These are phyloP conservation scores for Onthophagus taurus DNA, from an alignment of 1,140 invertebrate species.

Conservation along the genomic window DNA sequence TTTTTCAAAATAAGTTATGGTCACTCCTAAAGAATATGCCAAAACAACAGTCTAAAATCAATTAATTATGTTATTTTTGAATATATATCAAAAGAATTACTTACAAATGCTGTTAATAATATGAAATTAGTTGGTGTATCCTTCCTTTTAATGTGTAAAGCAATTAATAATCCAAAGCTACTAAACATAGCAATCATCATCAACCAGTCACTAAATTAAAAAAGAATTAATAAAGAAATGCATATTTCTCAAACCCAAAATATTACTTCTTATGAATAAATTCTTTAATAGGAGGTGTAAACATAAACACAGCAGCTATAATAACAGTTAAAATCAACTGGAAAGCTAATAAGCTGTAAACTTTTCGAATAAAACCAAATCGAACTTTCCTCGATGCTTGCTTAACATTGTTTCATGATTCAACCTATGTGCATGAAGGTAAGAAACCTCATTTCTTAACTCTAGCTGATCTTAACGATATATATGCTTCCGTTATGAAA, in stretches of 20 bases:
- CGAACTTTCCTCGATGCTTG: slow-evolving; percentile 54
- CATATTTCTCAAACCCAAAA: too few species aligned
- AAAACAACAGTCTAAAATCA: slow-evolving; percentile 59
- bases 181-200: slow-evolving; percentile 47
- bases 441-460: too few species aligned
- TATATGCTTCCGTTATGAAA: too few species aligned
- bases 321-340: slow-evolving; percentile 64
- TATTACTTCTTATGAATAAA: slow-evolving; percentile 65
- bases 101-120: slow-evolving; percentile 57
- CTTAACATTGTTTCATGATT: slow-evolving; percentile 59
- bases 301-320: slow-evolving; percentile 53
- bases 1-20: slow-evolving; percentile 65
- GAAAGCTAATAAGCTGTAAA: slow-evolving; percentile 66
- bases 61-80: slow-evolving; percentile 6
- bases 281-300: slow-evolving; percentile 49
- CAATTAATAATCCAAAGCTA: slow-evolving; percentile 50
- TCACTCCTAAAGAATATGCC: slow-evolving; percentile 61
- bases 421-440: too few species aligned
- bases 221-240: too few species aligned
- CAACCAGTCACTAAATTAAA: slow-evolving; percentile 54
- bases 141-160: slow-evolving; percentile 50
- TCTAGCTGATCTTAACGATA: too few species aligned
- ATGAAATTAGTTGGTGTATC: slow-evolving; percentile 60
- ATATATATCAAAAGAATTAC: slow-evolving; percentile 32
- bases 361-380: slow-evolving; percentile 71